These are phyloP conservation scores for Calycopis cecrops DNA, from an alignment of 1,140 invertebrate genomes.

Conservation along the genomic window DNA sequence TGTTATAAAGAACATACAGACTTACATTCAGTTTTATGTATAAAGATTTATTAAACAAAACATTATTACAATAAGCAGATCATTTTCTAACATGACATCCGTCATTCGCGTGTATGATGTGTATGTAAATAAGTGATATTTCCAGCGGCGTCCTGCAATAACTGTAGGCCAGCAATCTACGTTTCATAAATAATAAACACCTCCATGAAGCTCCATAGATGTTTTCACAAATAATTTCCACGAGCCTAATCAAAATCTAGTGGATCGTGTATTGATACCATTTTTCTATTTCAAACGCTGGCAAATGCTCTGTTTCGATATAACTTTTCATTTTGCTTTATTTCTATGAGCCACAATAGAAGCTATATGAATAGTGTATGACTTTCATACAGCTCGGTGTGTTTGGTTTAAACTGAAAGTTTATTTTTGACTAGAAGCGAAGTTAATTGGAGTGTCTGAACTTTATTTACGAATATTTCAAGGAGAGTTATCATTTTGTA, in stretches of 20 bases:
- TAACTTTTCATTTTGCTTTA: not conserved
- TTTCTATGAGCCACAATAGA: not conserved
- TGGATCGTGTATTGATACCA: not conserved
- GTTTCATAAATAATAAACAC: conserved; percentile 34
- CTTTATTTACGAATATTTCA: too few species aligned
- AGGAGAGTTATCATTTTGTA: too few species aligned
- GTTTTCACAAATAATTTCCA: conserved; percentile 1
- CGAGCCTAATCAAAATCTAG: conserved; percentile 7
- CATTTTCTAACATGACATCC: too few species aligned
- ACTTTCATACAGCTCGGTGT: too few species aligned
- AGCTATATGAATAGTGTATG: not conserved
- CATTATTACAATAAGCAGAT: too few species aligned
- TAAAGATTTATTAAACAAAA: too few species aligned
- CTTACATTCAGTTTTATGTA: too few species aligned
- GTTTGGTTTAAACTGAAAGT: too few species aligned
- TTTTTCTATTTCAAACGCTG: conserved; percentile 7
- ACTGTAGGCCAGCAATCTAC: conserved; percentile 23
- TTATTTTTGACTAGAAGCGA: too few species aligned
- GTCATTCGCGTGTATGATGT: conserved; percentile 6
- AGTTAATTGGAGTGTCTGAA: too few species aligned
- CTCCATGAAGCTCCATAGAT: not conserved
- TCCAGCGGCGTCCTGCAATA: conserved; percentile 9
- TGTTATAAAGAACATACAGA: too few species aligned
- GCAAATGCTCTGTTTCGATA: conserved; percentile 2
- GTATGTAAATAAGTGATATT: conserved; percentile 16